A percentile compares a stretch with the other conserved stretches of the same genome.
phyloP scores from a whole-genome alignment of 2,888 invertebrate genomes.

The Crioceris asparagi region DNA sequence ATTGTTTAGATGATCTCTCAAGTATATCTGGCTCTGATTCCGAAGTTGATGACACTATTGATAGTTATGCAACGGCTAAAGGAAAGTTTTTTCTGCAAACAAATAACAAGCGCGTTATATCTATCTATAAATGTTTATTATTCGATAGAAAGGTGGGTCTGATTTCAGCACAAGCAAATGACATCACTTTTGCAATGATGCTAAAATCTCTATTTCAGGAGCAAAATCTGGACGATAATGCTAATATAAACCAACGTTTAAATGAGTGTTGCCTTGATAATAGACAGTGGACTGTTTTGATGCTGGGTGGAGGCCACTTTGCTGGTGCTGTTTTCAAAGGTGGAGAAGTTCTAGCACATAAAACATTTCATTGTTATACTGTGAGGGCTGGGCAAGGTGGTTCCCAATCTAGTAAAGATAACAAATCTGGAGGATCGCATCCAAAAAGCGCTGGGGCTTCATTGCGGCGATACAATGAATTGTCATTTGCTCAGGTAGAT shows the following conservation, averaged over 20 bases:
- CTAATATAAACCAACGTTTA: slow-evolving; percentile 13
- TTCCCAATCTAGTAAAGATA: slow-evolving; percentile 58
- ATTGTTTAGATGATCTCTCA: slow-evolving; percentile 45
- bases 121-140: slow-evolving; percentile 62
- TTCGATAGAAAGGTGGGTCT: slow-evolving; percentile 57
- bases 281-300: slow-evolving; percentile 58
- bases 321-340: slow-evolving; percentile 60
- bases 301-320: slow-evolving; percentile 80
- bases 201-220: background rate
- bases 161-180: background rate
- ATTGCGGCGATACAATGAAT: slow-evolving; percentile 69
- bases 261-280: slow-evolving; percentile 31
- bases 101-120: slow-evolving; percentile 54
- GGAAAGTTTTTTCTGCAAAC: slow-evolving; percentile 69
- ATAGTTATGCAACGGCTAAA: slow-evolving; percentile 37
- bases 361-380: slow-evolving; percentile 79
- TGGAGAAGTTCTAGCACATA: slow-evolving; percentile 49
- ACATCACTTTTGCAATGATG: background rate
- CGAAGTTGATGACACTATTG: slow-evolving; percentile 38
- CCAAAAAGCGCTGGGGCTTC: slow-evolving; percentile 74
- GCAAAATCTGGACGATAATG: background rate
- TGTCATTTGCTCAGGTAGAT: slow-evolving; percentile 55
- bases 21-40: slow-evolving; percentile 56
- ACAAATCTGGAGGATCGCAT: slow-evolving; percentile 46
- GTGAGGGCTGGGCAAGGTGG: slow-evolving; percentile 76